Evolutionary conservation across 1,140 invertebrate species (phyloP), one percentile per base, ranked within the genome.

Genomic region (Zaprionus lachaisei): DNA sequence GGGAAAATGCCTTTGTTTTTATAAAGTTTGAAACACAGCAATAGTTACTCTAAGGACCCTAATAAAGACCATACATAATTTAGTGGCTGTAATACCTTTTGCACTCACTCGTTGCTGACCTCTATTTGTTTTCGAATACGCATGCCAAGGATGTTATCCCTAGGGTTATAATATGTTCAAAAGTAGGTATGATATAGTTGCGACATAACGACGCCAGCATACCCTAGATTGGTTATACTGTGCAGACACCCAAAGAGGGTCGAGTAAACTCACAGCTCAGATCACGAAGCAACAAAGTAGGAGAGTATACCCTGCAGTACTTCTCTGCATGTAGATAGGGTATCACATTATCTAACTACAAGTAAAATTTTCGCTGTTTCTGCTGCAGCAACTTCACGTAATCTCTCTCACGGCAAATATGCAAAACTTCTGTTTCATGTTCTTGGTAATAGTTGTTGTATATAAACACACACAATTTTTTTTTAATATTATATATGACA

Each of bases 401-500:
- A 15, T 54, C 24, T 31, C 34, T 44, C 34, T 15, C 41, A 41
- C 44, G 47, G n/a, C 38, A 44, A 57, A 26, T 49, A 68, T 66
- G 64, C 34, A 66, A 62, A 65, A 64, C 62, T 64, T 64, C 37
- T 56, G 37, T 55, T 55, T n/a, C 41, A n/a, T 44, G 4, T n/a
- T n/a, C 41, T 7, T 44, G 41, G 15, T 17, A 44, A 44, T 44
- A 44, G 17, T 24, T 51, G 28, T 37, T 44, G 58, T 26, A 65
- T 22, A 65, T 55, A 65, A 56, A 66, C 20, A 55, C 49, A 65
- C 62, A 66, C 64, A 66, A 38, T 28, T 41, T 31, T 41, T 66
- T 67, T 60, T 56, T 61, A 64, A 62, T 77, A n/a, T n/a, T n/a
- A n/a, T n/a, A 44, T 56, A 47, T 72, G 41, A 57, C 38, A 15